Percentiles rank a stretch among this genome's conserved stretches.
Evolutionary conservation across 1,140 invertebrate genomes (phyloP).

Genomic region (Chlorops oryzae): DNA sequence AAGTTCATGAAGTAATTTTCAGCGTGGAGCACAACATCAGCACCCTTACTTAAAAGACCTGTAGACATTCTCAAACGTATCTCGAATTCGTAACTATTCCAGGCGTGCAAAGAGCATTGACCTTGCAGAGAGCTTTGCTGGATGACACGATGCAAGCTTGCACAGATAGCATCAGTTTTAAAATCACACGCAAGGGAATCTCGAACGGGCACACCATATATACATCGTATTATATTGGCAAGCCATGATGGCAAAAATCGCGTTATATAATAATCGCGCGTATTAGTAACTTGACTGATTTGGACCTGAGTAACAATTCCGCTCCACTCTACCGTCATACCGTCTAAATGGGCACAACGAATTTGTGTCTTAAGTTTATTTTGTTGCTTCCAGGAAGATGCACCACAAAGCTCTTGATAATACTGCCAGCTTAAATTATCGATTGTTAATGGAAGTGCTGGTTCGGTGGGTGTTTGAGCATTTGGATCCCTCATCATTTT

Average conservation of each 20-base stretch:
- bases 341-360: constrained; percentile 61
- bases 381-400: constrained; percentile 60
- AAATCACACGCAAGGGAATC: constrained; percentile 48
- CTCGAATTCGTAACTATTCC: constrained; percentile 66
- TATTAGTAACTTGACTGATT: constrained; percentile 58
- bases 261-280: constrained; percentile 53
- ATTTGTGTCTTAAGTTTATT: constrained; percentile 60
- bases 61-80: constrained; percentile 63
- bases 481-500: constrained; percentile 19
- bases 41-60: constrained; percentile 57
- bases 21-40: constrained; percentile 57
- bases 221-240: constrained; percentile 57
- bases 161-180: constrained; percentile 39
- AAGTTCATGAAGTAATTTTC: constrained; percentile 65
- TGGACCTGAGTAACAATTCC: constrained; percentile 64
- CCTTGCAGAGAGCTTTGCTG: constrained; percentile 50
- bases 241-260: constrained; percentile 56
- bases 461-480: constrained; percentile 3
- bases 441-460: constrained; percentile 16
- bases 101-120: constrained; percentile 60
- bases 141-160: constrained; percentile 50
- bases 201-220: constrained; percentile 60
- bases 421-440: constrained; percentile 57
- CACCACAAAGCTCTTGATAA: constrained; percentile 65
- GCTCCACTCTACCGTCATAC: constrained; percentile 62